Evolutionary conservation across 2,888 invertebrate genomes (phyloP).

Genomic region (Leptinotarsa haldemani): DNA sequence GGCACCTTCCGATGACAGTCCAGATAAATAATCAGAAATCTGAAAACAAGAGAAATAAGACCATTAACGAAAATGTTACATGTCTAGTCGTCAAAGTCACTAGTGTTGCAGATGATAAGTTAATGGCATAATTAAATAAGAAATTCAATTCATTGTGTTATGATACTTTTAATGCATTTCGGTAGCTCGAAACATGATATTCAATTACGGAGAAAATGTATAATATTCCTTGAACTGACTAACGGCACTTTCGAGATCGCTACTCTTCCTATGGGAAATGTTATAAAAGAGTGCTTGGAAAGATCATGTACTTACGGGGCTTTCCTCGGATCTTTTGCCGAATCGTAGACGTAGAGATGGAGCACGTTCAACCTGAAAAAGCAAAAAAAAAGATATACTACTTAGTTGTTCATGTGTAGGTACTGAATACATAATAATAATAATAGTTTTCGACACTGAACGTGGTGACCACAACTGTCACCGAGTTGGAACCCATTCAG

Average conservation of each 20-base stretch:
- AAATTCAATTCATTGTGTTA: not conserved
- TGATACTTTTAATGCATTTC: not conserved
- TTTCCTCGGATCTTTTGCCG: conserved; percentile 45
- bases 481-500: too few relatives aligned
- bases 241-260: not conserved
- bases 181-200: not conserved
- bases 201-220: not conserved
- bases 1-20: conserved; percentile 35
- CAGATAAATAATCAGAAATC: conserved; percentile 37
- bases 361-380: conserved; percentile 43
- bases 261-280: not conserved
- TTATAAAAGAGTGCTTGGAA: not conserved
- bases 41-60: conserved; percentile 27
- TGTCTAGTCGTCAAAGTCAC: too few relatives aligned
- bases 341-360: conserved; percentile 46
- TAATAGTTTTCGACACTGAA: too few relatives aligned
- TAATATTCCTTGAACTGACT: not conserved
- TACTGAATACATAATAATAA: too few relatives aligned
- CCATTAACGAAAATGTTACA: not conserved
- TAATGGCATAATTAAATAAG: too few relatives aligned
- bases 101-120: too few relatives aligned
- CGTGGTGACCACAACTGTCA: too few relatives aligned
- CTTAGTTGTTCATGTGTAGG: too few relatives aligned
- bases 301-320: conserved; percentile 25
- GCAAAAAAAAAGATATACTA: too few relatives aligned